Conservation (phyloP, 2,113 vertebrate genomes). For the Otis tarda region DNA sequence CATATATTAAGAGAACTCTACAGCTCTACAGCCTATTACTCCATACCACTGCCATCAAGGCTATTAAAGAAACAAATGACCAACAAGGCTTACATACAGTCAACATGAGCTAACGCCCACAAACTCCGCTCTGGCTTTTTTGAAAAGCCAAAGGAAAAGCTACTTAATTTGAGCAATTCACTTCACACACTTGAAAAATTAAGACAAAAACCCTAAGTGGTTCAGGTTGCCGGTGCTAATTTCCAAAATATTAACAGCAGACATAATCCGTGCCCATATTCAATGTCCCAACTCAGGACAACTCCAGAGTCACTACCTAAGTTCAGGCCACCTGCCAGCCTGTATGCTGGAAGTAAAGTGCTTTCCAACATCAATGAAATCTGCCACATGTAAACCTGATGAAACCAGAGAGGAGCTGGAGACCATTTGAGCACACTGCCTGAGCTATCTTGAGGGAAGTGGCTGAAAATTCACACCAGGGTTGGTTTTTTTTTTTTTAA, state of each 20-base stretch:
- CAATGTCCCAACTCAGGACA: not conserved
- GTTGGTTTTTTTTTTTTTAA: not conserved
- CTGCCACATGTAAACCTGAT: not conserved
- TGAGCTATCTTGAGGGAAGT: not conserved
- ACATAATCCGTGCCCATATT: not conserved
- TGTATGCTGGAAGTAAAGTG: not conserved
- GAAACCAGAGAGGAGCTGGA: not conserved
- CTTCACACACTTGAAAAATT: not conserved
- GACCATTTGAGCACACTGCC: too few relatives aligned
- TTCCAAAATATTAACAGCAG: not conserved
- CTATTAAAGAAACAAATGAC: not conserved
- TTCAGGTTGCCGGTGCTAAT: not conserved
- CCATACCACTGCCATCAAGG: not conserved
- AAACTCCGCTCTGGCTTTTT: not conserved
- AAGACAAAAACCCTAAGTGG: not conserved
- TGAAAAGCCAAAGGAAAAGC: not conserved
- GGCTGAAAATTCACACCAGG: not conserved
- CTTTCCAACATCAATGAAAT: not conserved
- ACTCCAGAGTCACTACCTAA: fast-evolving
- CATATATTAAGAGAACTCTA: not conserved
- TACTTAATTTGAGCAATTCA: not conserved
- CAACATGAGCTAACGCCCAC: not conserved
- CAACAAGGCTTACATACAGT: not conserved
- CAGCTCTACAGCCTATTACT: not conserved
- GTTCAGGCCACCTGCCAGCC: not conserved